These are phyloP conservation scores for Fringilla coelebs DNA, from an alignment of 2,797 vertebrate genomes.

Conservation along the genomic window DNA sequence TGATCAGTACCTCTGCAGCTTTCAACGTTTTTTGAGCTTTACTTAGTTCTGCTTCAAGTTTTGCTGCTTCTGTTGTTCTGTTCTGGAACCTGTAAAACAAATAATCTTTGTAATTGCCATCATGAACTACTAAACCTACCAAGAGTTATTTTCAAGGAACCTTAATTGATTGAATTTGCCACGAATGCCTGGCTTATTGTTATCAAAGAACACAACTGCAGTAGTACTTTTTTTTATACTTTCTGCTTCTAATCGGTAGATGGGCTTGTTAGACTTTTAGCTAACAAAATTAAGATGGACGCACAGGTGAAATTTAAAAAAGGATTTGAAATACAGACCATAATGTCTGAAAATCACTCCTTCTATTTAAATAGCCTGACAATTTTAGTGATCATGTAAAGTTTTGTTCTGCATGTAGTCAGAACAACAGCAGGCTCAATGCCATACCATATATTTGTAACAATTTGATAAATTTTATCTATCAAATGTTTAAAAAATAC, in stretches of 20 bases:
- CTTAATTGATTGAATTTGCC: not conserved
- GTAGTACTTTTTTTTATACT: not conserved
- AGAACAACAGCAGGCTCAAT: not conserved
- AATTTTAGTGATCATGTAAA: not conserved
- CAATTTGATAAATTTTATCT: not conserved
- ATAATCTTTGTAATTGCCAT: not conserved
- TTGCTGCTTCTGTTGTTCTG: slow-evolving; percentile 91
- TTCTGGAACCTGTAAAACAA: slow-evolving; percentile 85
- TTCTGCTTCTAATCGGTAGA: not conserved
- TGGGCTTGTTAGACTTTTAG: not conserved
- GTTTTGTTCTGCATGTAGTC: not conserved
- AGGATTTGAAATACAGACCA: not conserved
- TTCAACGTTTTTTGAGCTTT: slow-evolving; percentile 91
- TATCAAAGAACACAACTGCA: not conserved
- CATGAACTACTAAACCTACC: not conserved
- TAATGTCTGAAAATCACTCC: not conserved
- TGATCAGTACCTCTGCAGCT: slow-evolving; percentile 89
- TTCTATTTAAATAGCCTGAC: not conserved
- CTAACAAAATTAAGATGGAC: not conserved
- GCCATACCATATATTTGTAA: not conserved
- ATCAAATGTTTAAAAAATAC: not conserved
- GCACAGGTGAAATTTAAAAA: not conserved
- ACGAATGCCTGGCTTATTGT: not conserved
- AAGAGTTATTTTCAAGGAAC: not conserved
- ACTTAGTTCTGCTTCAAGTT: slow-evolving; percentile 90